phyloP scores from a whole-genome alignment of 2,797 vertebrate species.

The Scyliorhinus canicula region DNA sequence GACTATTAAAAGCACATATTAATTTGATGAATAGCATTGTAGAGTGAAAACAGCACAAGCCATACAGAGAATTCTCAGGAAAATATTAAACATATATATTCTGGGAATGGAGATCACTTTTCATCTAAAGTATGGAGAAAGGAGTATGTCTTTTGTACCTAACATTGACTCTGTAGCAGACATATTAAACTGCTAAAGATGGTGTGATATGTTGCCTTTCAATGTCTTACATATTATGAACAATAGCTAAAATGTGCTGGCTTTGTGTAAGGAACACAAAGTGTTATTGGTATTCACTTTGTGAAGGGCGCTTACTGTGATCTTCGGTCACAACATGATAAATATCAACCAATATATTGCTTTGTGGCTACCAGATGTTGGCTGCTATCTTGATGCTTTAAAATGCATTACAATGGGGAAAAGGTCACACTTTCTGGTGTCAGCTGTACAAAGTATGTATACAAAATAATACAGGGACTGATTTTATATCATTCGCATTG shows the following conservation, averaged over 20 bases:
- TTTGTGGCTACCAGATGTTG: conserved; percentile 38
- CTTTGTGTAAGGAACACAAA: conserved; percentile 36
- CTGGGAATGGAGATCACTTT: conserved; percentile 31
- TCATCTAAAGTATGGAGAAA: conserved; percentile 32
- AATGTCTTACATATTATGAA: conserved; percentile 39
- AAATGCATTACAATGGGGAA: conserved; percentile 38
- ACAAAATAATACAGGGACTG: conserved; percentile 34
- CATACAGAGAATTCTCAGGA: conserved; percentile 16
- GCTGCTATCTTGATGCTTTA: conserved; percentile 38
- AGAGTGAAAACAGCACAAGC: neutral
- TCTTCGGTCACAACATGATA: conserved; percentile 36
- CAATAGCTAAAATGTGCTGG: conserved; percentile 36
- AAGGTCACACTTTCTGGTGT: conserved; percentile 37
- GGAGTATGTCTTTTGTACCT: conserved; percentile 23
- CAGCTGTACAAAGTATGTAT: conserved; percentile 37
- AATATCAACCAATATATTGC: conserved; percentile 39
- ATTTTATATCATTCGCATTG: conserved; percentile 32
- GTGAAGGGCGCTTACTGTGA: conserved; percentile 37
- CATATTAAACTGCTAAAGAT: conserved; percentile 37
- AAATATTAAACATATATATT: conserved; percentile 32
- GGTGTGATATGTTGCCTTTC: conserved; percentile 37
- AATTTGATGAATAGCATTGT: conserved; percentile 20
- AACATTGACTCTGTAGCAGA: conserved; percentile 28
- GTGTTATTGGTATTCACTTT: conserved; percentile 38
- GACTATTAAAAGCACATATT: neutral